Base-by-base conservation (phyloP, 2,113 vertebrate species). In the Nannobrachium achirus region DNA sequence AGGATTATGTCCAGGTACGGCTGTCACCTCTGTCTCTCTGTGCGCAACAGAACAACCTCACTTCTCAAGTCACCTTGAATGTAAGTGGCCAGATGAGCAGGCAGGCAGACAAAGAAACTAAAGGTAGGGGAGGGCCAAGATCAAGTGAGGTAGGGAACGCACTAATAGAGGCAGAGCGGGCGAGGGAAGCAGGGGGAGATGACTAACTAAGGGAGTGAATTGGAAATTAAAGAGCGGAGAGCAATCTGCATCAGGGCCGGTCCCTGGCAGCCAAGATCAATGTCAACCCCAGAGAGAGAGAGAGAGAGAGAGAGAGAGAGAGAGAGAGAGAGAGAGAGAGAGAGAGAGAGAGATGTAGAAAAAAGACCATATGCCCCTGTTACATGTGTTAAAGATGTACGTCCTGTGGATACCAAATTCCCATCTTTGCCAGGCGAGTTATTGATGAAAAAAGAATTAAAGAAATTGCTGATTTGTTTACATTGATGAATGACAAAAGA, bases 41-140 rank as follows among this genome's bases (percentile, higher is more conserved):
- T 67, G 68, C 71, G 68, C 80, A 79, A 63, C 73, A 64, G 75
- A 75, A 49, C n/a, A 41, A 15, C n/a, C 2, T 15, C 71, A 48
- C 74, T 82, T 45, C 66, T 52, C 8, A 63, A 78, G 74, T 88
- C 84, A 86, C 78, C 74, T 83, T 86, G 80, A 44, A 65, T 82
- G 25, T 70, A 55, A 73, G 80, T 66, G n/a, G 53, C 63, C 58
- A 61, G 50, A 73, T 69, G 62, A 72, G 69, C 51, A 68, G 11
- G 19, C n/a, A 50, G 10, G 42, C 9, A 52, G 7, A 56, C 41
- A 40, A 2, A 15, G 44, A 8, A 0, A 4, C 19, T 6, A 8
- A n/a, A 7, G 10, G 16, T 16, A 50, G 18, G 40, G 10, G 0
- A 15, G 18, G 42, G 38, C 6, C 4, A 16, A 52, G 50, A 48